phyloP scores from a whole-genome alignment of 2,113 vertebrate genomes.

The Strix aluco region DNA sequence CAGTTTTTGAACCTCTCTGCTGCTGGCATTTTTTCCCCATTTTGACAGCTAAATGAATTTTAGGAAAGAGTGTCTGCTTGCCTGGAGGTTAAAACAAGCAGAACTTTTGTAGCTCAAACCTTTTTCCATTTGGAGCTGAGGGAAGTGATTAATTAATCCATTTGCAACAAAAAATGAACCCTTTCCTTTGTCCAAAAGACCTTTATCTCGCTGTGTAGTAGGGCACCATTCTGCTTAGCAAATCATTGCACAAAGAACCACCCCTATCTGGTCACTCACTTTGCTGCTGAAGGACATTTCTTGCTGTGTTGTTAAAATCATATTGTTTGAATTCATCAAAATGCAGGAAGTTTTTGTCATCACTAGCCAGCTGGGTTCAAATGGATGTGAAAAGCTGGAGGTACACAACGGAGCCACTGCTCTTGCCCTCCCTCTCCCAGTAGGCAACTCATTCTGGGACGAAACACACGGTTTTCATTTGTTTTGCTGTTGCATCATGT shows the following conservation, averaged over 20 bases:
- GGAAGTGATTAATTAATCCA: slow-evolving; percentile 23
- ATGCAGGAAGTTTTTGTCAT: neutral
- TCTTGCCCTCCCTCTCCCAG: neutral
- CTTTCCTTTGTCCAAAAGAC: neutral
- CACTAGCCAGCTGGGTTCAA: fast-evolving
- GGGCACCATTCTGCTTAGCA: neutral
- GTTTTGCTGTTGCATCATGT: neutral
- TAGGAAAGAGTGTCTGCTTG: neutral
- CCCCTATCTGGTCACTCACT: neutral
- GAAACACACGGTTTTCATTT: neutral
- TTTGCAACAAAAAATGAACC: slow-evolving; percentile 23
- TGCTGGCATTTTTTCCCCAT: neutral
- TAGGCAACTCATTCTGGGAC: neutral
- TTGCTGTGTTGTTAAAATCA: neutral
- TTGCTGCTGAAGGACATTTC: neutral
- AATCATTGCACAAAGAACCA: neutral
- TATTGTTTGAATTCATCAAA: neutral
- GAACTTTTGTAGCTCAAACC: slow-evolving; percentile 27
- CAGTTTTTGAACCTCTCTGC: slow-evolving; percentile 4
- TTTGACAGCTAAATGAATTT: slow-evolving; percentile 29
- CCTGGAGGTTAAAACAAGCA: slow-evolving; percentile 35
- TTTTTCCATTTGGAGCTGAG: neutral
- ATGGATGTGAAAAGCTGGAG: neutral
- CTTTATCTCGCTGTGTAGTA: neutral
- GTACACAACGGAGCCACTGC: neutral